These are phyloP conservation scores for Lagodon rhomboides DNA, from an alignment of 2,797 vertebrate species.

Conservation along the genomic window DNA sequence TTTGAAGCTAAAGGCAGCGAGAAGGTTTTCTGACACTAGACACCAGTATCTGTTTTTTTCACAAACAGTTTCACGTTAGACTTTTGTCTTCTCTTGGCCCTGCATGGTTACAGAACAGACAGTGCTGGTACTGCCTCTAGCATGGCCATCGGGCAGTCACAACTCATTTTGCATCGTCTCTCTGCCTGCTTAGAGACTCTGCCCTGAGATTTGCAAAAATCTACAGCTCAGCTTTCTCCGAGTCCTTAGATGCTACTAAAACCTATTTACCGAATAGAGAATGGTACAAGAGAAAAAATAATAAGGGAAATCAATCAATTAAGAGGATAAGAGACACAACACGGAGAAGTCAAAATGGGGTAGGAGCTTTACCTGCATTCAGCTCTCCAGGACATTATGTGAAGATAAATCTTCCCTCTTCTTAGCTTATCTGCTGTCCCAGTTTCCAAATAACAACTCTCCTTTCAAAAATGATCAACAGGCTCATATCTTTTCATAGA, in stretches of 20 bases:
- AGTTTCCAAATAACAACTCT: neutral
- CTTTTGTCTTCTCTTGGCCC: neutral
- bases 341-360: neutral
- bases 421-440: neutral
- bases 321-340: neutral
- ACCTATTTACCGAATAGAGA: neutral
- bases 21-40: neutral
- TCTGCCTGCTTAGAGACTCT: neutral
- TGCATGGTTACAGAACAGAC: neutral
- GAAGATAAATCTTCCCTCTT: neutral
- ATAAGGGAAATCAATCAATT: neutral
- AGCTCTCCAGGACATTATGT: neutral
- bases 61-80: neutral
- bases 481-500: neutral
- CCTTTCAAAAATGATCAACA: constrained; percentile 2
- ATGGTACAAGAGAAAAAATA: neutral
- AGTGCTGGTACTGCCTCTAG: neutral
- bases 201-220: constrained; percentile 4
- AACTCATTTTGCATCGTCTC: neutral
- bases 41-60: neutral
- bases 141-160: neutral
- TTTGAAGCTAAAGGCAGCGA: too few species aligned
- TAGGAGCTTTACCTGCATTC: neutral
- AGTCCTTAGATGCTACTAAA: neutral
- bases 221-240: neutral